A percentile compares a stretch with the other conserved stretches of the same genome.
phyloP scores from a whole-genome alignment of 2,888 invertebrate genomes.

The Spicauda simplicius region DNA sequence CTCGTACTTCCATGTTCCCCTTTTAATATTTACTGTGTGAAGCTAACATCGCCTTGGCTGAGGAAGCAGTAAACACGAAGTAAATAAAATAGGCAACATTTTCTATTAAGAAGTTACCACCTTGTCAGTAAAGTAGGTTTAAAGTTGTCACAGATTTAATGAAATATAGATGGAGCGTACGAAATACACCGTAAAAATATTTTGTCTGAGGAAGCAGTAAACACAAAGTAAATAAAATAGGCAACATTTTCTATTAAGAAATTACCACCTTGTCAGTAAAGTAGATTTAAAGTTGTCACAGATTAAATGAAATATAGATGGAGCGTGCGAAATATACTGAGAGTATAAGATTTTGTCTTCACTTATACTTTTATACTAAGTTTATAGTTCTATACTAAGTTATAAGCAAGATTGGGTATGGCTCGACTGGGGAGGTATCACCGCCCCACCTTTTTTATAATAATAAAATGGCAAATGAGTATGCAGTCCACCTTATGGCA shows the following conservation, averaged over 20 bases:
- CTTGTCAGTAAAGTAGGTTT: not conserved
- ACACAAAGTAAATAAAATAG: slow-evolving; percentile 28
- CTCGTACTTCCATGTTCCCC: slow-evolving; percentile 34
- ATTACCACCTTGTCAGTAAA: not conserved
- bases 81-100: slow-evolving; percentile 19
- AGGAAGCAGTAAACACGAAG: slow-evolving; percentile 27
- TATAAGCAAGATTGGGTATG: no score
- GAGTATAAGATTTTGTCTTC: slow-evolving; percentile 34
- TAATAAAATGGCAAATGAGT: no score
- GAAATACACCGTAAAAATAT: no score
- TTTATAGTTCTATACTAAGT: no score
- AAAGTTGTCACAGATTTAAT: not conserved
- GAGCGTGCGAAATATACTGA: no score
- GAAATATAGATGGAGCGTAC: not conserved
- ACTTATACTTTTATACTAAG: no score
- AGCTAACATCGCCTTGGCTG: slow-evolving; percentile 37
- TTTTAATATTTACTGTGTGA: slow-evolving; percentile 40
- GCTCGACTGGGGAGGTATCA: no score
- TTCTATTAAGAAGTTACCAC: not conserved
- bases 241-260: slow-evolving; percentile 3
- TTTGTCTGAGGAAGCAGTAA: slow-evolving; percentile 34
- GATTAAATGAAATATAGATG: not conserved
- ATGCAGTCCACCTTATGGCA: no score
- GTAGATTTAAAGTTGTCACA: not conserved
- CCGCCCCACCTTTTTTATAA: no score